These are phyloP conservation scores for Caenorhabditis brenneri DNA, from an alignment of 1,140 invertebrate genomes.

Conservation along the genomic window DNA sequence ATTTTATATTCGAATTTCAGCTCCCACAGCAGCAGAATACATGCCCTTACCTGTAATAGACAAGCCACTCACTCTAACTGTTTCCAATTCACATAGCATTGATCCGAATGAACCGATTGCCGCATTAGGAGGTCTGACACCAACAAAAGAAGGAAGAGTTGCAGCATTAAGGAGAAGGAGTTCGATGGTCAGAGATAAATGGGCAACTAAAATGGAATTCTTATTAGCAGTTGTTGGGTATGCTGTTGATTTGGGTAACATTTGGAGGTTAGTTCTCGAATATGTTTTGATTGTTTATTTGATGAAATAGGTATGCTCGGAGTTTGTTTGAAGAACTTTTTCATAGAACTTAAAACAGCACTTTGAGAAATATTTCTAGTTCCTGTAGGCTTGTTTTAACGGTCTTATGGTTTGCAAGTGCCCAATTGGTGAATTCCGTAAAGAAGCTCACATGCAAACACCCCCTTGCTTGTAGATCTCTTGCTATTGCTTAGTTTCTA, in stretches of 20 bases:
- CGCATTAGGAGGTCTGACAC: background rate
- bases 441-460: too few relatives aligned
- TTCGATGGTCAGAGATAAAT: constrained; percentile 72
- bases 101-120: constrained; percentile 40
- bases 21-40: constrained; percentile 45
- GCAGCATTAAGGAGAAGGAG: constrained; percentile 36
- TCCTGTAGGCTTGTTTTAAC: too few relatives aligned
- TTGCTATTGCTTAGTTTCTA: too few relatives aligned
- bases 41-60: constrained; percentile 28
- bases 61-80: constrained; percentile 43
- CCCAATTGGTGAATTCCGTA: too few relatives aligned
- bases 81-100: constrained; percentile 37
- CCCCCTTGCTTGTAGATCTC: too few relatives aligned
- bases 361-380: too few relatives aligned
- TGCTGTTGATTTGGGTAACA: constrained; percentile 77
- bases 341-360: too few relatives aligned
- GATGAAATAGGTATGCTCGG: too few relatives aligned
- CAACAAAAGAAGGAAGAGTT: constrained; percentile 39
- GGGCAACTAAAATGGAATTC: constrained; percentile 88
- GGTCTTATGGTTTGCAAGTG: too few relatives aligned
- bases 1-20: background rate
- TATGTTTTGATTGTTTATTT: too few relatives aligned
- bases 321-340: too few relatives aligned
- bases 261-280: constrained; percentile 77
- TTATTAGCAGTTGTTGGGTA: constrained; percentile 84